These are phyloP conservation scores for Oligia strigilis DNA, from an alignment of 2,888 invertebrate genomes.

Conservation along the genomic window DNA sequence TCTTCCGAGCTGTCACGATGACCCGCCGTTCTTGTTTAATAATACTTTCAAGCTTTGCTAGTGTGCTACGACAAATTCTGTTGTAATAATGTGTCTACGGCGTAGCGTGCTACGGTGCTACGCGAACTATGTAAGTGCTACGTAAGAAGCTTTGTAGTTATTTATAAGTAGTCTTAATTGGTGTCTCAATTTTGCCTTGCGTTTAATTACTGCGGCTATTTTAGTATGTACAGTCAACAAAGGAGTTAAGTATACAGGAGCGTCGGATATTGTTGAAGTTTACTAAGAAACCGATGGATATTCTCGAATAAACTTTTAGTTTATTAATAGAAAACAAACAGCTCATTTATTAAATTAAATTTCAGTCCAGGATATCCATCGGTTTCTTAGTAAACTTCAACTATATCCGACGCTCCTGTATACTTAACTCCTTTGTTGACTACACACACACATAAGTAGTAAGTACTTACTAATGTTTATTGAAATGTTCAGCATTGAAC, in stretches of 20 bases:
- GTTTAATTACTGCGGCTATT: slow-evolving; percentile 35
- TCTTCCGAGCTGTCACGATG: slow-evolving; percentile 78
- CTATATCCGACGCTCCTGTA: no score
- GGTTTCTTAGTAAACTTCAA: no score
- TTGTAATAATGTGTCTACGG: slow-evolving; percentile 70
- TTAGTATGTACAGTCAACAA: background rate
- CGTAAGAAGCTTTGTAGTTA: slow-evolving; percentile 32
- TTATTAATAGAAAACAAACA: no score
- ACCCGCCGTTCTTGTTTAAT: slow-evolving; percentile 76
- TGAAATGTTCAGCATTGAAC: background rate
- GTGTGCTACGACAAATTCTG: slow-evolving; percentile 69
- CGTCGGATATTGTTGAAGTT: no score
- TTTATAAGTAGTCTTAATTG: slow-evolving; percentile 42
- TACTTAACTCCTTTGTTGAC: no score
- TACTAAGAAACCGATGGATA: no score
- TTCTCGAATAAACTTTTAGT: no score
- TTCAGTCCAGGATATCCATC: no score
- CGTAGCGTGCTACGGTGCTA: slow-evolving; percentile 68
- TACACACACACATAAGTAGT: background rate
- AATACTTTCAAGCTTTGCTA: slow-evolving; percentile 74
- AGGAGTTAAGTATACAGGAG: no score
- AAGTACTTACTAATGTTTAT: slow-evolving; percentile 11
- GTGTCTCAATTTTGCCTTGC: slow-evolving; percentile 28
- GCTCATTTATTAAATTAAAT: no score
- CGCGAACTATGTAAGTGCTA: slow-evolving; percentile 61